Evolutionary conservation across 2,888 invertebrate genomes (phyloP).

Genomic region (Lycocerus yunnanus): DNA sequence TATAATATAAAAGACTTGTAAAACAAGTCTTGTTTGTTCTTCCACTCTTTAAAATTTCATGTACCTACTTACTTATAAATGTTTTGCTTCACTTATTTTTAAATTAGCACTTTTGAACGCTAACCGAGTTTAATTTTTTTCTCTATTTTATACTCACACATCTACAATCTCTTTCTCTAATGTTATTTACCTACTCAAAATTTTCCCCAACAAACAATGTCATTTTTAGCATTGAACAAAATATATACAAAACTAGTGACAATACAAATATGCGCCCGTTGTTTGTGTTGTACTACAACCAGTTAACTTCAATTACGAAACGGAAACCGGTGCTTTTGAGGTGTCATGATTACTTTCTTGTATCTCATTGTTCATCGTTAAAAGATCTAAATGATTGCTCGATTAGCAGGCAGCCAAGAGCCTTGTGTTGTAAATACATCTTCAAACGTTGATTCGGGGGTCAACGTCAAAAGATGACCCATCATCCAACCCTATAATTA

Average conservation of each 20-base stretch:
- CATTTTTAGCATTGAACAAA: not conserved
- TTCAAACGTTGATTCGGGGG: not conserved
- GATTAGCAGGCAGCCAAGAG: not conserved
- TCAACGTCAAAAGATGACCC: not conserved
- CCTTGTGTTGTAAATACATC: not conserved
- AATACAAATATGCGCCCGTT: not conserved
- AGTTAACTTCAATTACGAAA: not conserved
- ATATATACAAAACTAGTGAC: not conserved
- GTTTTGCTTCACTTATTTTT: conserved; percentile 6
- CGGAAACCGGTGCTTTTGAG: not conserved
- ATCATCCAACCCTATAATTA: not conserved
- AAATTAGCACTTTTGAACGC: conserved; percentile 7
- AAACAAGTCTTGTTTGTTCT: conserved; percentile 23
- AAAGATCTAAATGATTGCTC: not conserved
- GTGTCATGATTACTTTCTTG: not conserved
- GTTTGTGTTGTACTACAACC: not conserved
- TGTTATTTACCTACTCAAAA: not conserved
- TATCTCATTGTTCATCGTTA: not conserved
- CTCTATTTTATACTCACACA: not conserved
- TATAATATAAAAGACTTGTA: conserved; percentile 29
- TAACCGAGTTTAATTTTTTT: not conserved
- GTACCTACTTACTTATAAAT: conserved; percentile 3
- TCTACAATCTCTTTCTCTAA: not conserved
- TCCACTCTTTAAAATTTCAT: conserved; percentile 19
- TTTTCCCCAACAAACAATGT: not conserved